Conservation (phyloP, 2,888 invertebrate genomes). For the Sclerodermus sp. region DNA sequence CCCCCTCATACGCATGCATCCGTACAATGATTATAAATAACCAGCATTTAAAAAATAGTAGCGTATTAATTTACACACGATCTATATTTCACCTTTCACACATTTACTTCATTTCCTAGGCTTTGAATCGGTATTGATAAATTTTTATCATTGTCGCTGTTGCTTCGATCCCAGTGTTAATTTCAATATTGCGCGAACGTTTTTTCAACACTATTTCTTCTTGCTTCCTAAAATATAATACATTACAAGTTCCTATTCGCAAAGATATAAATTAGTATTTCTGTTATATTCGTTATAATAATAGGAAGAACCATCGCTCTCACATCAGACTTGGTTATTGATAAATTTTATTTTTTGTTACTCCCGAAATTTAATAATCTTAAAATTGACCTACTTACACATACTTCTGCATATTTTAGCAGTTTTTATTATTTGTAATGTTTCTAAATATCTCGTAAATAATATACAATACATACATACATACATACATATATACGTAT, state of each 20-base stretch:
- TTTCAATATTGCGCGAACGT: slow-evolving; percentile 14
- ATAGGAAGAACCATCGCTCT: slow-evolving; percentile 45
- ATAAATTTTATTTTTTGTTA: slow-evolving; percentile 22
- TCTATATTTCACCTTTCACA: slow-evolving; percentile 30
- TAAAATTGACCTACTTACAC: slow-evolving; percentile 32
- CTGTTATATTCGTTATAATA: slow-evolving; percentile 40
- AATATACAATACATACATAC: neutral
- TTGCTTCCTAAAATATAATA: slow-evolving; percentile 29
- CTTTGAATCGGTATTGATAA: slow-evolving; percentile 29
- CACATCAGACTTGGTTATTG: slow-evolving; percentile 40
- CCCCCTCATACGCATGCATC: slow-evolving; percentile 5
- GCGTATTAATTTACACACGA: slow-evolving; percentile 41
- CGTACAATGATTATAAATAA: slow-evolving; percentile 43
- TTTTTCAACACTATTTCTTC: slow-evolving; percentile 3
- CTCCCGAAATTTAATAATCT: slow-evolving; percentile 18
- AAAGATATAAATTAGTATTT: slow-evolving; percentile 47
- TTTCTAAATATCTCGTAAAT: too few species aligned
- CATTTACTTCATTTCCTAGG: slow-evolving; percentile 26
- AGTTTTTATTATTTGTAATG: neutral
- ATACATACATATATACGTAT: neutral
- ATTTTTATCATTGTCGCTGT: slow-evolving; percentile 20
- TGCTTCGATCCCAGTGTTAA: slow-evolving; percentile 9
- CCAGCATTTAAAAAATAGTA: slow-evolving; percentile 49
- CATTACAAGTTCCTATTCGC: slow-evolving; percentile 36
- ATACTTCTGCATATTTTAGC: neutral